phyloP scores from a whole-genome alignment of 2,113 vertebrate species.

The Oceanodroma tethys region DNA sequence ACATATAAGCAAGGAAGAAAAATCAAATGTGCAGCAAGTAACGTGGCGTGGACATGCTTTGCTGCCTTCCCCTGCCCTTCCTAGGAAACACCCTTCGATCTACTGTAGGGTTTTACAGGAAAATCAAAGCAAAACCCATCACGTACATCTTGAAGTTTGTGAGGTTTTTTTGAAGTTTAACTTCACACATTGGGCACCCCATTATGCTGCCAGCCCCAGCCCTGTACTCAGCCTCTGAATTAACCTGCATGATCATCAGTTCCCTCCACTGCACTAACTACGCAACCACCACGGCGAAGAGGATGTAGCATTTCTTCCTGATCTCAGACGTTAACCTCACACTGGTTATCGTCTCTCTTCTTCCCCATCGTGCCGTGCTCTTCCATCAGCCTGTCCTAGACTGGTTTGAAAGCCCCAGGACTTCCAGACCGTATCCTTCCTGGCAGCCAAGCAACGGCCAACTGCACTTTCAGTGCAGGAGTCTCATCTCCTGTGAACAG shows the following conservation, averaged over 20 bases:
- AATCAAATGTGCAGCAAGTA: neutral
- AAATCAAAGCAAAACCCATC: neutral
- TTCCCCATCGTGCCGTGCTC: neutral
- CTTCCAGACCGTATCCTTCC: neutral
- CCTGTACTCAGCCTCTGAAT: fast-evolving
- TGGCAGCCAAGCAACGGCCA: neutral
- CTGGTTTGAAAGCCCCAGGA: neutral
- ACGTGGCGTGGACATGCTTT: neutral
- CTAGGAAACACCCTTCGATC: neutral
- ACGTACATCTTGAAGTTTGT: neutral
- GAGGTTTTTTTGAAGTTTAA: neutral
- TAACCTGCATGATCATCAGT: neutral
- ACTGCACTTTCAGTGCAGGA: neutral
- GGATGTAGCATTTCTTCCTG: neutral
- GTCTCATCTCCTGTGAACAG: neutral
- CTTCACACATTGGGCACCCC: neutral
- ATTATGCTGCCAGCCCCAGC: neutral
- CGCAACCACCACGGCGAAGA: fast-evolving
- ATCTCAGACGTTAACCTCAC: neutral
- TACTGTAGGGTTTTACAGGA: neutral
- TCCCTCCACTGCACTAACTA: neutral
- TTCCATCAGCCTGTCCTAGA: neutral
- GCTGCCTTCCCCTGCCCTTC: neutral
- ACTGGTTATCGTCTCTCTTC: neutral
- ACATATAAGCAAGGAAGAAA: neutral